phyloP scores from a whole-genome alignment of 2,888 invertebrate species.

The Creontiades dilutus region DNA sequence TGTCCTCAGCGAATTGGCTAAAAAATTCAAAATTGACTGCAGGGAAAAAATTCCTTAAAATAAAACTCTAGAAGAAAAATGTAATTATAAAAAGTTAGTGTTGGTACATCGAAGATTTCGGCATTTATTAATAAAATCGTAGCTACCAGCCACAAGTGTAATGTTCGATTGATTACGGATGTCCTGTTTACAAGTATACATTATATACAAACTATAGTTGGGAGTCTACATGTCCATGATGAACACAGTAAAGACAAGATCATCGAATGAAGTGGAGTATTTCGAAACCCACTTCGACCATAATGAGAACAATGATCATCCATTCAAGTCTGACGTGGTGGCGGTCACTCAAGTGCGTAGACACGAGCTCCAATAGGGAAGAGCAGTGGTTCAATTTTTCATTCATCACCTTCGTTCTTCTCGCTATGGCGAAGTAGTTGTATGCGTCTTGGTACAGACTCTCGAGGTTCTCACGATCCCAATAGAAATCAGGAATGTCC shows the following conservation, averaged over 20 bases:
- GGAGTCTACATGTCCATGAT: background rate
- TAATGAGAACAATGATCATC: slow-evolving; percentile 97
- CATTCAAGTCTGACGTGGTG: slow-evolving; percentile 96
- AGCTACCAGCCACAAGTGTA: no score
- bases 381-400: slow-evolving; percentile 96
- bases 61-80: no score
- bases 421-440: slow-evolving; percentile 89
- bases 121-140: no score
- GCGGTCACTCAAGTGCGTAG: slow-evolving; percentile 92
- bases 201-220: no score
- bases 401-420: slow-evolving; percentile 94
- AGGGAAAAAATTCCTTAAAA: no score
- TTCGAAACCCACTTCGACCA: slow-evolving; percentile 81
- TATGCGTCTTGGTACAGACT: slow-evolving; percentile 89
- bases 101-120: no score
- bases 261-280: slow-evolving; percentile 68
- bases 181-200: no score
- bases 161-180: no score
- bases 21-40: no score
- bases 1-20: no score
- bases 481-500: slow-evolving; percentile 98
- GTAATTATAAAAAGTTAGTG: no score
- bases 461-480: slow-evolving; percentile 96
- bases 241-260: background rate
- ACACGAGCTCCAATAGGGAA: slow-evolving; percentile 92